These are phyloP conservation scores for Luehdorfia chinensis DNA, from an alignment of 1,140 invertebrate genomes.

Conservation along the genomic window DNA sequence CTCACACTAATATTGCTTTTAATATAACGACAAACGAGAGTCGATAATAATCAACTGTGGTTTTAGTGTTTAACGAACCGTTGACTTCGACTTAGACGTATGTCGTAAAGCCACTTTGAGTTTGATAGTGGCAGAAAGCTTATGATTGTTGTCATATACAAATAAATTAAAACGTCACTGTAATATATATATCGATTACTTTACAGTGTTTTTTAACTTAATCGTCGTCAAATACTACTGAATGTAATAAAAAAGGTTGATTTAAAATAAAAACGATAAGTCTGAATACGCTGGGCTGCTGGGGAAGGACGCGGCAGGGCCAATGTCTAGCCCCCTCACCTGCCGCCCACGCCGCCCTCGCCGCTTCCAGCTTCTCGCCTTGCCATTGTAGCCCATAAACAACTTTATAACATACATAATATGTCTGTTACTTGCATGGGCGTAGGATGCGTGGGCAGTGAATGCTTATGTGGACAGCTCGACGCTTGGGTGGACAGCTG, in stretches of 20 bases:
- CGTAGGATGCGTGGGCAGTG: conserved; percentile 9
- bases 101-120: too few relatives aligned
- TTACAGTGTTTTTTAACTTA: too few relatives aligned
- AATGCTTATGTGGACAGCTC: conserved; percentile 7
- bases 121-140: too few relatives aligned
- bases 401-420: not conserved
- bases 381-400: conserved; percentile 13
- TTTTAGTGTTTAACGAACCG: too few relatives aligned
- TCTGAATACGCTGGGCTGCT: conserved; percentile 6
- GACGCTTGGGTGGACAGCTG: conserved; percentile 13
- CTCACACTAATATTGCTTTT: not conserved
- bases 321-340: conserved; percentile 41
- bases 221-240: too few relatives aligned
- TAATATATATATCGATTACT: too few relatives aligned
- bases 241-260: too few relatives aligned
- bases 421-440: conserved; percentile 7
- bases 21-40: too few relatives aligned
- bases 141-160: too few relatives aligned
- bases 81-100: too few relatives aligned
- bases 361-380: conserved; percentile 16
- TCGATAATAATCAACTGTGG: conserved; percentile 18
- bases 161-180: too few relatives aligned
- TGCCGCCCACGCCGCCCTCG: conserved; percentile 36
- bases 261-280: too few relatives aligned
- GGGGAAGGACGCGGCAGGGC: conserved; percentile 50